Conservation (phyloP, 2,797 vertebrate genomes). For the Molossus alvarezi region DNA sequence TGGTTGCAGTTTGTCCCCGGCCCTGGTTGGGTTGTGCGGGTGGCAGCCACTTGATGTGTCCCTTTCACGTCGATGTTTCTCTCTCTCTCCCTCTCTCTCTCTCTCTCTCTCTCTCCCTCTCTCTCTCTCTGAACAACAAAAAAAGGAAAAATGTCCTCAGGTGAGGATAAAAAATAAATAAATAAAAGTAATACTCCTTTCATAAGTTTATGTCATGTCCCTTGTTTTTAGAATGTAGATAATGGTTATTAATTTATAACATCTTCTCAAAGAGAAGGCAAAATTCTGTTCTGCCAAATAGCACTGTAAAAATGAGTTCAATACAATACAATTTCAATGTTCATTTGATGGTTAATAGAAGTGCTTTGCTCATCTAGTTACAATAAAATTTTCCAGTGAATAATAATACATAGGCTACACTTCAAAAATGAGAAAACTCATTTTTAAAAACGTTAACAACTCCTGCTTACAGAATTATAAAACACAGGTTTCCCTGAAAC, state of each 20-base stretch:
- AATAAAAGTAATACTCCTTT: neutral
- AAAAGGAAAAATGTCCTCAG: too few species aligned
- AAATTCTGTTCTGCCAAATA: slow-evolving; percentile 68
- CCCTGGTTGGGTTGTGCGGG: too few species aligned
- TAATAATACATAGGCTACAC: slow-evolving; percentile 42
- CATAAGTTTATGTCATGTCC: slow-evolving; percentile 9
- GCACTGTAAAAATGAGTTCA: slow-evolving; percentile 68
- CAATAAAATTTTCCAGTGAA: slow-evolving; percentile 65
- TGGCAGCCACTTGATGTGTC: too few species aligned
- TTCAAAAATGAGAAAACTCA: slow-evolving; percentile 1
- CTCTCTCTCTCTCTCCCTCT: too few species aligned
- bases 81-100: too few species aligned
- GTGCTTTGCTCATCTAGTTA: slow-evolving; percentile 31
- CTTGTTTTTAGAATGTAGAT: slow-evolving; percentile 59
- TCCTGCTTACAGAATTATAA: slow-evolving; percentile 66
- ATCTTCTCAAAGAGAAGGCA: slow-evolving; percentile 51
- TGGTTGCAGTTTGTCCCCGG: too few species aligned
- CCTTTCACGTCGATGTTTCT: too few species aligned
- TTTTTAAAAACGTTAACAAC: slow-evolving; percentile 56
- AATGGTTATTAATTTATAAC: slow-evolving; percentile 64
- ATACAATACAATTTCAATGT: slow-evolving; percentile 63
- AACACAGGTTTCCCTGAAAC: slow-evolving; percentile 16
- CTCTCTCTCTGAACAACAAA: too few species aligned
- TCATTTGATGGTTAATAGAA: slow-evolving; percentile 61
- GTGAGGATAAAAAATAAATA: too few species aligned